Percentiles rank a stretch among this genome's conserved stretches.
Evolutionary conservation across 2,113 vertebrate genomes (phyloP).

Genomic region (Tapirus terrestris): DNA sequence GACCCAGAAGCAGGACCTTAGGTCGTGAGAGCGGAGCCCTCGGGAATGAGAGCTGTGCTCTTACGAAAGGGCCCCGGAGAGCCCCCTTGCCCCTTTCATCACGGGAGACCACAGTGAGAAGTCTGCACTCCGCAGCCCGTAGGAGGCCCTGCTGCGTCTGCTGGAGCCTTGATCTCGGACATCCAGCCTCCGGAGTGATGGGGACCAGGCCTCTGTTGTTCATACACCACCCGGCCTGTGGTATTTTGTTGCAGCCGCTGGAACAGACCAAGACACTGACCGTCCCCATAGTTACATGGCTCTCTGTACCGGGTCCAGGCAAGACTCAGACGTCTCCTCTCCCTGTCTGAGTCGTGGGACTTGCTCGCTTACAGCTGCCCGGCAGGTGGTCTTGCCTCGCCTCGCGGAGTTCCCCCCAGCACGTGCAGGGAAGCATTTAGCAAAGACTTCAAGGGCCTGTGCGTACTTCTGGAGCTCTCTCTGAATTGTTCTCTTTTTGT

Average conservation of each 20-base stretch:
- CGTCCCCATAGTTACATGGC: not conserved
- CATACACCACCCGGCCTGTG: too few species aligned
- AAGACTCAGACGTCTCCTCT: not conserved
- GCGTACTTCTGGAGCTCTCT: fast-evolving
- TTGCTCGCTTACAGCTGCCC: too few species aligned
- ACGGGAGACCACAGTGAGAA: too few species aligned
- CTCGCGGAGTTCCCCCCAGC: not conserved
- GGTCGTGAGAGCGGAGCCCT: not conserved
- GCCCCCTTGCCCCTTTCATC: too few species aligned
- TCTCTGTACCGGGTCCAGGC: not conserved
- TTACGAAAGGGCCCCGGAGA: too few species aligned
- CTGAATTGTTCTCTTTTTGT: not conserved
- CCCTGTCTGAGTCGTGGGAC: not conserved
- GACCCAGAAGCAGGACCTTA: too few species aligned
- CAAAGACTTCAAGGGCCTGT: not conserved
- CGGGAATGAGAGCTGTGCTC: not conserved
- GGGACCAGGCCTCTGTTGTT: not conserved
- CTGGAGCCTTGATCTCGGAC: not conserved
- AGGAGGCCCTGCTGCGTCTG: not conserved
- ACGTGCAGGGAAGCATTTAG: fast-evolving
- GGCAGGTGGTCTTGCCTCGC: not conserved
- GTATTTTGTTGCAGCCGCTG: too few species aligned
- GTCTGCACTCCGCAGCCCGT: not conserved
- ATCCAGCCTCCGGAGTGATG: too few species aligned
- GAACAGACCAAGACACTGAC: not conserved